phyloP scores from a whole-genome alignment of 2,888 invertebrate species.

The Calliopum simillimum region DNA sequence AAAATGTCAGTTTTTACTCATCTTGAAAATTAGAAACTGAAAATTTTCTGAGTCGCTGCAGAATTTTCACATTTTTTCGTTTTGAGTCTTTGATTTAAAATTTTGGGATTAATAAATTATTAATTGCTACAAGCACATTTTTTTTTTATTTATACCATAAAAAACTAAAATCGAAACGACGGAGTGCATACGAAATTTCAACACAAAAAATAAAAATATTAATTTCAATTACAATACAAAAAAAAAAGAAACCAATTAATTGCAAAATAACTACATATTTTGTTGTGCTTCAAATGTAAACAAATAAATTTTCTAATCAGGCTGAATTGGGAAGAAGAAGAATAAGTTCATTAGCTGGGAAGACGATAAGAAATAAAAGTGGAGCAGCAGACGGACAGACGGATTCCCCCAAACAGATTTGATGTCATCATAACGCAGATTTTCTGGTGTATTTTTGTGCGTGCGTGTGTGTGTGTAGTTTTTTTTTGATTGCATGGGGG shows the following conservation, averaged over 20 bases:
- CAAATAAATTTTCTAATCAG: neutral
- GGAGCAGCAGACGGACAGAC: conserved; percentile 1
- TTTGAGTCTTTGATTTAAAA: neutral
- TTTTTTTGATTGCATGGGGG: too few species aligned
- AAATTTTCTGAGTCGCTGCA: neutral
- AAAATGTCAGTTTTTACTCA: conserved; percentile 24
- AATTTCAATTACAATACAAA: too few species aligned
- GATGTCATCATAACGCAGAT: conserved; percentile 1
- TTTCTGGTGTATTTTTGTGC: too few species aligned
- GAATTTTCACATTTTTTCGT: conserved; percentile 1
- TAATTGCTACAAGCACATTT: too few species aligned
- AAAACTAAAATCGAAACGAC: too few species aligned
- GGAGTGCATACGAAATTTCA: too few species aligned
- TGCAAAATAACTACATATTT: too few species aligned
- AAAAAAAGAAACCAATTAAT: too few species aligned
- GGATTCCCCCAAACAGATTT: conserved; percentile 13
- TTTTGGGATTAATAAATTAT: too few species aligned
- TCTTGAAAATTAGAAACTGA: neutral
- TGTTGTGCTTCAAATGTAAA: conserved; percentile 13
- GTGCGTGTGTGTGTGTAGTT: too few species aligned
- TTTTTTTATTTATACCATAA: too few species aligned
- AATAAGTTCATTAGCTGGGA: neutral
- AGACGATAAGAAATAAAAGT: neutral
- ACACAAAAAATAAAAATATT: too few species aligned
- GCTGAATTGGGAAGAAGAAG: neutral